phyloP scores from a whole-genome alignment of 2,888 invertebrate genomes.

The Pinctada fucata region DNA sequence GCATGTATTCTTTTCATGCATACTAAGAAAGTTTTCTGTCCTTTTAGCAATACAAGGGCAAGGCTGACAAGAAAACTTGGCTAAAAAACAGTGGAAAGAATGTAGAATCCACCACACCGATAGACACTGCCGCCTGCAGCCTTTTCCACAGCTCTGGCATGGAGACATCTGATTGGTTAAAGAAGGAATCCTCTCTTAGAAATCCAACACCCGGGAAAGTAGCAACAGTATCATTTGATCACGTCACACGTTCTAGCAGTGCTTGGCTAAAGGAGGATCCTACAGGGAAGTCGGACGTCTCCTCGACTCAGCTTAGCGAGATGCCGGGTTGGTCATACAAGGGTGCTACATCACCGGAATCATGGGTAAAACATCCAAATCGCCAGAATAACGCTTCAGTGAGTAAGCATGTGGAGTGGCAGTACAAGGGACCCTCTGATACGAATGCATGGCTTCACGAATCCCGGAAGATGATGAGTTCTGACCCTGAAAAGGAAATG shows the following conservation, averaged over 20 bases:
- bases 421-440: background rate
- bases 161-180: slow-evolving; percentile 7
- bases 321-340: slow-evolving; percentile 10
- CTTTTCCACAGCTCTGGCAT: background rate
- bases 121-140: background rate
- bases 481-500: background rate
- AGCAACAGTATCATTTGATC: slow-evolving; percentile 4
- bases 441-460: background rate
- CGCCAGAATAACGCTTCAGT: background rate
- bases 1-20: too few relatives aligned
- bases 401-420: background rate
- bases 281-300: background rate
- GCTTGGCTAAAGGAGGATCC: slow-evolving; percentile 23
- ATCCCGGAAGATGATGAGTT: background rate
- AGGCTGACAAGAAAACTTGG: slow-evolving; percentile 24
- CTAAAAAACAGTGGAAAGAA: slow-evolving; percentile 35
- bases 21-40: too few relatives aligned
- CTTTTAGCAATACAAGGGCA: slow-evolving; percentile 2
- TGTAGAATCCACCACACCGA: slow-evolving; percentile 14
- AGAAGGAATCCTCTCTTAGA: background rate
- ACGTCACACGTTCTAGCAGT: slow-evolving; percentile 7
- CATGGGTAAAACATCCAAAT: background rate
- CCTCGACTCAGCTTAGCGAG: background rate
- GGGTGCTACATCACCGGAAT: background rate
- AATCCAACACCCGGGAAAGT: background rate